Base-by-base conservation (phyloP, 2,113 vertebrate species). In the Larimichthys polyactis region DNA sequence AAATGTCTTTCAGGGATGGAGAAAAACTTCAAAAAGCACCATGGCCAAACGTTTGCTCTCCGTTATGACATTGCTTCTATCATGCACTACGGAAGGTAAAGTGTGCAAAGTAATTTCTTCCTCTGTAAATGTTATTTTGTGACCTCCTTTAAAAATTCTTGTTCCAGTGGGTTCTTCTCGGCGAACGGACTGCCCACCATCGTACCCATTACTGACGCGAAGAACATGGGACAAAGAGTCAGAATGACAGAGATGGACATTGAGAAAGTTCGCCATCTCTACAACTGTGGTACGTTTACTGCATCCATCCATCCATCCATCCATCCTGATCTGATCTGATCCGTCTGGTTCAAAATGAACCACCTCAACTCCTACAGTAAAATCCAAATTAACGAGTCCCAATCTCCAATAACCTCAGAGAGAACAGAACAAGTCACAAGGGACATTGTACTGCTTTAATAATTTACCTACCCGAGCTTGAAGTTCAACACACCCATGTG, bases 51-150 rank as follows among this genome's bases (percentile, higher is more conserved):
- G 0, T 73, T 89, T 1, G 12, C 10, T 2, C 20, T 92, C 4
- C 8, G 54, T 0, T 95, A 95, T 19, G 92, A 95, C 73, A 17
- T 60, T 0, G 4, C 0, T 0, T 95, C 94, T 0, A 94, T 95
- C 69, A 6, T 94, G 88, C 94, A 95, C 86, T 95, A 94, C 9
- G 94, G 94, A 59, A 17, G 80, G 94, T 95, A 84, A 78, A 20
- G 14, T 22, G 12, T 43, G 14, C 0, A 8, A 17, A 49, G 36
- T 12, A 4, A 5, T 16, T 8, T 19, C 5, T 9, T 9, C 4
- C 49, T 15, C 7, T 11, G 3, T 11, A 10, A 16, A 49, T 11
- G 24, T 46, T 3, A 46, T 44, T 54, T 12, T 40, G 5, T n/a
- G 63, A 0, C 2, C 14, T 1, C 24, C 4, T 58, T 65, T 9